Conservation (phyloP, 2,113 vertebrate genomes). For the Nymphicus hollandicus region DNA sequence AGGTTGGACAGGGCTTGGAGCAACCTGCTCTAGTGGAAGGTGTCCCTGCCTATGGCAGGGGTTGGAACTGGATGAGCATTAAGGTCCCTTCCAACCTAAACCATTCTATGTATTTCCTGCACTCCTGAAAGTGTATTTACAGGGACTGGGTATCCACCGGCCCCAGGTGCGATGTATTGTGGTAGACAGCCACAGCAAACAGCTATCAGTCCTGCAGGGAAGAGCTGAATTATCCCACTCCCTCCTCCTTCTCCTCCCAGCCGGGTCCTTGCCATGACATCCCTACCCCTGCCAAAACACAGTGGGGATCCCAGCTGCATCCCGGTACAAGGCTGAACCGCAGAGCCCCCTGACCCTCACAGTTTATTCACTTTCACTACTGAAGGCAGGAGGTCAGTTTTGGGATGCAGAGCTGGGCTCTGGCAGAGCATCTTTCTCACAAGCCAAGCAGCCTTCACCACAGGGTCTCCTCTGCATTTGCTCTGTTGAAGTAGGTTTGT, state of each 20-base stretch:
- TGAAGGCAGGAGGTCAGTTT: neutral
- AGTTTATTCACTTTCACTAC: neutral
- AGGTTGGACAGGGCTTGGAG: no score
- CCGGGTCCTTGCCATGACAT: neutral
- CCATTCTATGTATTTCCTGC: neutral
- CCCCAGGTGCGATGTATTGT: fast-evolving
- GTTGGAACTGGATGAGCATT: no score
- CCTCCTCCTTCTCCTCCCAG: neutral
- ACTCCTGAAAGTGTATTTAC: neutral
- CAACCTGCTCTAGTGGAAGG: no score
- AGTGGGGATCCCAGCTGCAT: fast-evolving
- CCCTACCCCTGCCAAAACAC: neutral
- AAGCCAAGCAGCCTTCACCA: neutral
- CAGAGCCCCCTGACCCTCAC: neutral
- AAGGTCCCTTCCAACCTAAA: no score
- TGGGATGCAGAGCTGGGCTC: neutral
- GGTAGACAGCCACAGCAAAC: neutral
- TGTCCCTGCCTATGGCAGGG: no score
- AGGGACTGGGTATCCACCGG: neutral
- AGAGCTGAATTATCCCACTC: neutral
- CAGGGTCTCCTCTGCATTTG: neutral
- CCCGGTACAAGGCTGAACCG: fast-evolving
- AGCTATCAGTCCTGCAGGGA: neutral
- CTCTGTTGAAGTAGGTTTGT: neutral
- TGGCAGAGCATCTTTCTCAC: neutral